Base-by-base conservation (phyloP, 2,888 invertebrate species). In the Hirtodrosophila alboralis region DNA sequence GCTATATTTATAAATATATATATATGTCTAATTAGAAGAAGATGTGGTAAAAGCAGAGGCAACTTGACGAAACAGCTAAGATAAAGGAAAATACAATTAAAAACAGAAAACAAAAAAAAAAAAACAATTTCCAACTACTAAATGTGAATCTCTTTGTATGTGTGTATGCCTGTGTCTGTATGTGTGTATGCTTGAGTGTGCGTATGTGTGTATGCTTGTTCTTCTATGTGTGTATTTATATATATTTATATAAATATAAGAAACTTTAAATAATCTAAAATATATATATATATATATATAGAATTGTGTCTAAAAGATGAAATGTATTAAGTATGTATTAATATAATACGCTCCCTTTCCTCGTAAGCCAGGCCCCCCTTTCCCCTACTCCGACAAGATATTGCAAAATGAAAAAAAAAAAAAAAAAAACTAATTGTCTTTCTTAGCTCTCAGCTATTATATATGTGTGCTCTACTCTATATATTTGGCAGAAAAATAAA, bases 231-330 rank as follows among this genome's bases (percentile, higher is more conserved):
- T 75, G 51, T 61, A 54, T 56, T 37, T 45, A 47, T 58, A 41
- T 38, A 47, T 18, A n/a, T n/a, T n/a, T n/a, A n/a, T n/a, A n/a
- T n/a, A n/a, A n/a, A n/a, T n/a, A n/a, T 57, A 62, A 60, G 47
- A 28, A 54, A 58, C 36, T 23, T 6, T 7, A 48, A 30, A 33
- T 10, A 64, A 26, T 36, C 34, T 47, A 38, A 47, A 10, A 27
- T 4, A 54, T 12, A 36, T 14, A 26, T 14, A 57, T 54, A 33
- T 27, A 41, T 43, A 34, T 45, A 44, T 47, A 41, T 28, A 57
- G 21, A 73, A 73, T 58, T 63, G 70, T 71, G 75, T 72, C 71
- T 69, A 73, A 68, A 69, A 73, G 74, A 73, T 73, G 61, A 56
- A 45, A 47, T 73, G 74, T 69, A 73, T 66, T 65, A 58, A 58